Evolutionary conservation across 2,113 vertebrate genomes (phyloP), one percentile per base, ranked within the genome.

Genomic region (Crypturellus undulatus): DNA sequence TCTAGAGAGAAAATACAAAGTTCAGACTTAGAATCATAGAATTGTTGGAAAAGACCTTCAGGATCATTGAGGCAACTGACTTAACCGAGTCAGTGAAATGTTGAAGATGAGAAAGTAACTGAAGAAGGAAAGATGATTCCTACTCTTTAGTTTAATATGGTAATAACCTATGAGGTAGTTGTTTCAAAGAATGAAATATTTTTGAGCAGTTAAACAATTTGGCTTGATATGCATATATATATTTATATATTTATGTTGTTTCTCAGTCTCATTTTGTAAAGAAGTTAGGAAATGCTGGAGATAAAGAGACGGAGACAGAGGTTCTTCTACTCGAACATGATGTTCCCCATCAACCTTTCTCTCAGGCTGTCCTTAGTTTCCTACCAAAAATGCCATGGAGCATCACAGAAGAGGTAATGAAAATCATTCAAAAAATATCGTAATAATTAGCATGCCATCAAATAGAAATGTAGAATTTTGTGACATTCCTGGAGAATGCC

Each of bases 261-360:
- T 87, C 26, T 95, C 89, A 99, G 99, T 99, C 99, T 87, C 99
- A 99, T 96, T 99, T 99, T 98, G 99, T 99, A 45, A 99, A 98
- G 94, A 99, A 97, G 89, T 97, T 99, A 89, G 99, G 99, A 40
- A 92, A 83, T 5, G 98, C 98, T 19, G 99, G 99, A 34, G 99
- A 99, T 56, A 99, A 99, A 94, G 99, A 99, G 51, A 99, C 99
- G 0, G 99, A 99, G 97, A 98, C 99, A 3, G 99, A 99, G 97
- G 99, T 99, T 82, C 97, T 99, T 81, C 96, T 99, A 7, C 98
- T 99, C 84, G 99, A 99, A 89, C 99, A 99, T 24, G 99, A 99
- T 42, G 99, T 99, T 47, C 99, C 99, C 60, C 99, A 99, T 92
- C 99, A 99, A 96, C 97, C 98, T 36, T 99, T 99, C 94, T 99